Evolutionary conservation across 2,888 invertebrate species (phyloP), one percentile per base, ranked within the genome.

Genomic region (Micoletzkya japonica): DNA sequence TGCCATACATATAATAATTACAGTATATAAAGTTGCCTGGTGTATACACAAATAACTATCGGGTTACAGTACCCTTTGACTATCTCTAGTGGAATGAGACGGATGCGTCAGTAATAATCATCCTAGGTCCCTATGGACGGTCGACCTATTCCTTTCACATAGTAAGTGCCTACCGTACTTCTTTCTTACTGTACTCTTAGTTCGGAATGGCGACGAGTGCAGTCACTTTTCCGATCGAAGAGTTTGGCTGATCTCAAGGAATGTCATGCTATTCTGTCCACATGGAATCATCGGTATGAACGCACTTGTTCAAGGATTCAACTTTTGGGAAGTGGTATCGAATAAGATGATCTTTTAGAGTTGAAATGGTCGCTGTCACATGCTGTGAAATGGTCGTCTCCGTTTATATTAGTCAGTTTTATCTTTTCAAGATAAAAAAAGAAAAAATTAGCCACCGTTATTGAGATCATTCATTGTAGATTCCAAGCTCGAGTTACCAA

Each of bases 131-230:
- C 26, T 61, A 49, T 61, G 64, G 50, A 36, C 34, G 64, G 52
- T n/a, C 17, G 26, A 24, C 64, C 52, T n/a, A 24, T 64, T 14
- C 10, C 64, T 3, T 64, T 64, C 64, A 64, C 64, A 24, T 50
- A 52, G 64, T 64, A 24, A 64, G 64, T 36, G 4, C 30, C n/a
- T 54, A 20, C 24, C 7, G 24, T 54, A n/a, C 24, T 54, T n/a
- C 26, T 54, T 20, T 54, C 10, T 24, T n/a, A 20, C 7, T 24
- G 7, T 24, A 24, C 24, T 24, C 24, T 61, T 63, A 77, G 77
- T 30, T 69, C 56, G 50, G 79, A 79, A 76, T 79, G 79, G 79
- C 73, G 73, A 34, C 63, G 72, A 24, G 77, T 75, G 0, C 69
- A 70, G 34, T 54, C 61, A 24, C 52, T 76, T 17, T 73, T 76